phyloP scores from a whole-genome alignment of 2,113 vertebrate species.

The Telmatochromis sp. region DNA sequence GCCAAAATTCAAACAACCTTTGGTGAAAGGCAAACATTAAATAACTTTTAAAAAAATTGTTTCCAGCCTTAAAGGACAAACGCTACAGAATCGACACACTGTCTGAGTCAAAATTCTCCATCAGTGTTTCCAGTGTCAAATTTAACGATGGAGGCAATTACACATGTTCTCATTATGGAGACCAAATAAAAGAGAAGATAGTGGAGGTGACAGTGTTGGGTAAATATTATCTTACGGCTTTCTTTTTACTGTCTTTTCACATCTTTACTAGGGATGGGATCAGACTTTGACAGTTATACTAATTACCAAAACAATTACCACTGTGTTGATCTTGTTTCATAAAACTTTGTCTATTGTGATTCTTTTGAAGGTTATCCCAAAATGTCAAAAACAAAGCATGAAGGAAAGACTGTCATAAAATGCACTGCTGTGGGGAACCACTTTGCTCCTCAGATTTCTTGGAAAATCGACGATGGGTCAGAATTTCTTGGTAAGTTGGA shows the following conservation, averaged over 20 bases:
- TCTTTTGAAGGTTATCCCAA: slow-evolving; percentile 38
- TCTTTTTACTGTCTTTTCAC: not conserved
- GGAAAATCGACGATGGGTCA: slow-evolving; percentile 43
- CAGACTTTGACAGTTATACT: not conserved
- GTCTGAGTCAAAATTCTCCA: slow-evolving; percentile 33
- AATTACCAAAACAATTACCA: not conserved
- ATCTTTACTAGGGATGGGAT: not conserved
- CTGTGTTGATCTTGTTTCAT: not conserved
- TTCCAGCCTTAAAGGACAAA: slow-evolving; percentile 44
- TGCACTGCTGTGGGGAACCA: slow-evolving; percentile 56
- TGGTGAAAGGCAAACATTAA: not conserved
- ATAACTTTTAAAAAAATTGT: not conserved
- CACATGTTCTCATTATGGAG: slow-evolving; percentile 50
- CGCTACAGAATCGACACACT: slow-evolving; percentile 45
- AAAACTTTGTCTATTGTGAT: not conserved
- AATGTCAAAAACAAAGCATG: slow-evolving; percentile 15
- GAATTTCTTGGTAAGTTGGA: slow-evolving; percentile 58
- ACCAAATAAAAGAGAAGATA: not conserved
- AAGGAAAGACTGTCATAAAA: slow-evolving; percentile 21
- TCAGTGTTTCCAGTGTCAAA: slow-evolving; percentile 49
- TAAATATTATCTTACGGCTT: slow-evolving; percentile 4
- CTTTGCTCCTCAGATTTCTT: slow-evolving; percentile 50
- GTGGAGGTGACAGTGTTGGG: slow-evolving; percentile 66
- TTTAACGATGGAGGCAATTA: slow-evolving; percentile 68
- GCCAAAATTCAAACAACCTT: not conserved